Conservation (phyloP, 1,140 invertebrate genomes). For the Phocides pigmalion region DNA sequence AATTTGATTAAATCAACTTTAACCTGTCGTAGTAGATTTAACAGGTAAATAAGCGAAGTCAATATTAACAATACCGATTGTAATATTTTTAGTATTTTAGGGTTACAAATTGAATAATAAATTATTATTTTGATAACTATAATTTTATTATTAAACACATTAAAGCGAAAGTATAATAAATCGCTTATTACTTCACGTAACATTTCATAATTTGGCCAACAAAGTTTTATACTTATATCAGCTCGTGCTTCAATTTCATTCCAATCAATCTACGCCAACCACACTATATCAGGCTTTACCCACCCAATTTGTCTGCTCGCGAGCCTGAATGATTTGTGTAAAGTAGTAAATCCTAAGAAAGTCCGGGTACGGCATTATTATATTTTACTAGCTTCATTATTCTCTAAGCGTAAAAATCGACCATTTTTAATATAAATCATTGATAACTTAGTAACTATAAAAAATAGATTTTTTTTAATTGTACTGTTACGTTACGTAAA, state of each 20-base stretch:
- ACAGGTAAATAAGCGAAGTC: too few species aligned
- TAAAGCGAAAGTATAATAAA: background rate
- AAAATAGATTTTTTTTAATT: too few species aligned
- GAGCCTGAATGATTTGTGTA: slow-evolving; percentile 30
- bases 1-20: too few species aligned
- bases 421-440: background rate
- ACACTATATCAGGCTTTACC: slow-evolving; percentile 35
- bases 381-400: background rate
- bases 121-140: too few species aligned
- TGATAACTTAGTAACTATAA: too few species aligned
- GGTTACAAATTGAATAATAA: too few species aligned
- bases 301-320: slow-evolving; percentile 28
- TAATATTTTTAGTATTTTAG: too few species aligned
- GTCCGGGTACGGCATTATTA: slow-evolving; percentile 12
- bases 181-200: background rate
- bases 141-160: too few species aligned
- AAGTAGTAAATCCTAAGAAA: slow-evolving; percentile 31
- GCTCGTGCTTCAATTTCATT: slow-evolving; percentile 28
- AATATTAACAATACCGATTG: too few species aligned
- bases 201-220: slow-evolving; percentile 9
- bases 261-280: slow-evolving; percentile 31
- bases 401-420: background rate
- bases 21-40: too few species aligned
- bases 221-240: slow-evolving; percentile 19
- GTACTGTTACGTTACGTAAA: too few species aligned